These are phyloP conservation scores for Artemia franciscana DNA, from an alignment of 1,140 invertebrate species.

Conservation along the genomic window DNA sequence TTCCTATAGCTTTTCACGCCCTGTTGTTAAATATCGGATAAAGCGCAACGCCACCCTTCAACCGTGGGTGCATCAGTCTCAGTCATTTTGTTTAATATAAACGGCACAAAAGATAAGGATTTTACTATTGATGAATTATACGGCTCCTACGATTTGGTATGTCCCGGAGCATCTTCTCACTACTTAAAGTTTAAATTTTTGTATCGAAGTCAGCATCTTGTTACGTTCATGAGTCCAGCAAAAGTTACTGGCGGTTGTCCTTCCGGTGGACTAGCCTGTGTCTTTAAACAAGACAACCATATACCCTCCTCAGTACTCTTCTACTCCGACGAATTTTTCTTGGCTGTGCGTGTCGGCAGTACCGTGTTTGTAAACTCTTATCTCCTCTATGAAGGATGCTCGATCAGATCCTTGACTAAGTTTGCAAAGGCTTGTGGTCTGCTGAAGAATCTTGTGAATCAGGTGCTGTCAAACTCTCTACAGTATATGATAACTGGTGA, in stretches of 20 bases:
- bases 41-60: too few relatives aligned
- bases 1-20: too few relatives aligned
- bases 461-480: neutral
- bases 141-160: neutral
- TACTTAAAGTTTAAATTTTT: neutral
- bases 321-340: neutral
- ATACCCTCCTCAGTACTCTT: neutral
- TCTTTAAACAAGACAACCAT: neutral
- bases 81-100: neutral
- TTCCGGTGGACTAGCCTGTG: neutral
- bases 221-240: neutral
- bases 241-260: neutral
- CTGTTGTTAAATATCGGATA: too few relatives aligned
- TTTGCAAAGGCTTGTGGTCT: neutral
- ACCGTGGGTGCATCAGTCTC: too few relatives aligned
- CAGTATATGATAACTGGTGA: neutral
- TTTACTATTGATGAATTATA: neutral
- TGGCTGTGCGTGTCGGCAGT: neutral
- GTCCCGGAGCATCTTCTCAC: neutral
- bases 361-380: neutral
- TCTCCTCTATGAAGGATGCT: neutral
- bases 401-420: neutral
- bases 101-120: neutral
- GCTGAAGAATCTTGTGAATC: neutral
- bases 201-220: neutral